A percentile compares a stretch with the other conserved stretches of the same genome.
These are phyloP conservation scores for Pissodes strobi DNA, from an alignment of 1,140 invertebrate genomes.

Conservation along the genomic window DNA sequence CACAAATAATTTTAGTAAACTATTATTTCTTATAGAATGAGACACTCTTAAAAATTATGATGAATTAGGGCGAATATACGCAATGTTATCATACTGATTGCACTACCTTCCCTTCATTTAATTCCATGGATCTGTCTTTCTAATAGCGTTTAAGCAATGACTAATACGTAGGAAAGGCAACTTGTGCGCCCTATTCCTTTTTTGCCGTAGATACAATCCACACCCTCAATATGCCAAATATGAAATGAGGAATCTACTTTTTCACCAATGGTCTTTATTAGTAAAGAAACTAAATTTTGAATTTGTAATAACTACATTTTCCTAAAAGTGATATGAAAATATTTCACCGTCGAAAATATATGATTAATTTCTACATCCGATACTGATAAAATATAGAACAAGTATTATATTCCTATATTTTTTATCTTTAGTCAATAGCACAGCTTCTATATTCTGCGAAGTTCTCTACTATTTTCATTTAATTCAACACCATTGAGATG, in stretches of 20 bases:
- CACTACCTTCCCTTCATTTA: not conserved
- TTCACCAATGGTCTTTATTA: slow-evolving; percentile 5
- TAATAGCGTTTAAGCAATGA: slow-evolving; percentile 23
- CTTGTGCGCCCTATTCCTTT: slow-evolving; percentile 20
- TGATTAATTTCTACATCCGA: not conserved
- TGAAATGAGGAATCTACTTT: not conserved
- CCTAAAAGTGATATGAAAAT: not conserved
- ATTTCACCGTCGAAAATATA: not conserved
- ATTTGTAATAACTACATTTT: not conserved
- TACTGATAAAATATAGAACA: not conserved
- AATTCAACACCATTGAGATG: no score
- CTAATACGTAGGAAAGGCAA: slow-evolving; percentile 24
- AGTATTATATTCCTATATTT: no score
- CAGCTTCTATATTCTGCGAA: no score
- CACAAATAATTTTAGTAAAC: no score
- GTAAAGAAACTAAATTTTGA: not conserved
- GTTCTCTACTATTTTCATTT: not conserved
- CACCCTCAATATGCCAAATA: slow-evolving; percentile 15
- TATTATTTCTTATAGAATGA: no score
- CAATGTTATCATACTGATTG: no score
- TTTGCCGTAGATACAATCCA: slow-evolving; percentile 22
- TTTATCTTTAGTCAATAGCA: no score
- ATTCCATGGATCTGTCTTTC: not conserved
- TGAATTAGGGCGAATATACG: no score
- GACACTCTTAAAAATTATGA: no score